phyloP scores from a whole-genome alignment of 2,797 vertebrate species.

The Ctenosaura bakeri region DNA sequence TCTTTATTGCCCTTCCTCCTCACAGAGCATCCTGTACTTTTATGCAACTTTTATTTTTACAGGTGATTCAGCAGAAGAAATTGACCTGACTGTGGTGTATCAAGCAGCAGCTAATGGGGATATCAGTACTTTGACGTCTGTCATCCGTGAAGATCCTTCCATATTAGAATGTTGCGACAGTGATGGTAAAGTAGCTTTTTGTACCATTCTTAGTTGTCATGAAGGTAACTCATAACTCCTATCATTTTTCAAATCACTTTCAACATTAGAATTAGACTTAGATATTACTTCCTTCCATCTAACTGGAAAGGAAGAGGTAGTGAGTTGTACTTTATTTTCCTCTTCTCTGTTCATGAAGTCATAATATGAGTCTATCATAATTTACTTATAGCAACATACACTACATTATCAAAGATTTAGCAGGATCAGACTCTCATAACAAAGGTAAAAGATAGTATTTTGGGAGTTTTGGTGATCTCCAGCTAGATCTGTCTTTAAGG shows the following conservation, averaged over 20 bases:
- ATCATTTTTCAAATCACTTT: not conserved
- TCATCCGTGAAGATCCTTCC: slow-evolving; percentile 90
- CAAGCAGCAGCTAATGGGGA: slow-evolving; percentile 89
- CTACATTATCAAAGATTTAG: not conserved
- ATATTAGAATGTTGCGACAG: slow-evolving; percentile 89
- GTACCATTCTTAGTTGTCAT: slow-evolving; percentile 33
- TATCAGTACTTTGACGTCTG: slow-evolving; percentile 86
- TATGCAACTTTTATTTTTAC: slow-evolving; percentile 44
- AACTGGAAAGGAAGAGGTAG: slow-evolving; percentile 45
- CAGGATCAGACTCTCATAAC: not conserved
- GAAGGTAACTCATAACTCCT: not conserved
- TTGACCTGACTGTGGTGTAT: slow-evolving; percentile 86
- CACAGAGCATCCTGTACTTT: not conserved
- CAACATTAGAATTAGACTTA: slow-evolving; percentile 9
- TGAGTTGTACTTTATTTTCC: slow-evolving; percentile 29
- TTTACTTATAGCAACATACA: not conserved
- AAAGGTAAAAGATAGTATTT: not conserved
- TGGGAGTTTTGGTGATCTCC: no score
- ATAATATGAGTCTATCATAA: not conserved
- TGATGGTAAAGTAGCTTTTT: slow-evolving; percentile 80
- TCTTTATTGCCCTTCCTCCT: not conserved
- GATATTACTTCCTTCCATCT: not conserved
- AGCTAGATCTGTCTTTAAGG: no score
- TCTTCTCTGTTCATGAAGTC: not conserved
- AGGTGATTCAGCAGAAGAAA: slow-evolving; percentile 87